phyloP scores from a whole-genome alignment of 2,888 invertebrate genomes.

The Macaria notata region DNA sequence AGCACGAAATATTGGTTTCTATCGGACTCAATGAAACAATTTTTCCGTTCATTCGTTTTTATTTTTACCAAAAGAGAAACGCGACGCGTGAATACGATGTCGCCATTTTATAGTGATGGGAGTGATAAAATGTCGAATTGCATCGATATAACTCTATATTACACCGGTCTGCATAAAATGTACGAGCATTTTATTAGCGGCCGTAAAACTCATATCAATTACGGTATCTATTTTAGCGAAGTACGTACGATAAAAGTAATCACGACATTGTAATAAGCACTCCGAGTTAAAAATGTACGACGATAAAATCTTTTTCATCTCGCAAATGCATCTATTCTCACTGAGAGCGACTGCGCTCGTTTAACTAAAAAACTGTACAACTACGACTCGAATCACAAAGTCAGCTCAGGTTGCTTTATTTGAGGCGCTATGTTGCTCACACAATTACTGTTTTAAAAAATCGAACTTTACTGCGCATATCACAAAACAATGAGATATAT shows the following conservation, averaged over 20 bases:
- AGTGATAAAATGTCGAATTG: conserved; percentile 36
- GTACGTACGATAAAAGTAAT: conserved; percentile 33
- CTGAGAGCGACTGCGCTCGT: conserved; percentile 36
- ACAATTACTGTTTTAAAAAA: conserved; percentile 5
- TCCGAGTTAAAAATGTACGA: conserved; percentile 33
- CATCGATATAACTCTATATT: conserved; percentile 36
- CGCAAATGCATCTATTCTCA: conserved; percentile 38
- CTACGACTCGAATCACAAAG: conserved; percentile 47
- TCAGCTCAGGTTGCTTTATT: conserved; percentile 39
- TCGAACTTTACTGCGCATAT: no score
- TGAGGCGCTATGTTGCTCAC: conserved; percentile 42
- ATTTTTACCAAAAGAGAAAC: conserved; percentile 35
- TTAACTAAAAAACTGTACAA: conserved; percentile 50
- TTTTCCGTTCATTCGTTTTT: conserved; percentile 42
- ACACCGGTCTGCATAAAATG: conserved; percentile 36
- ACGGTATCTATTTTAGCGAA: conserved; percentile 31
- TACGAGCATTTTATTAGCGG: conserved; percentile 32
- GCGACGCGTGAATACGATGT: conserved; percentile 31
- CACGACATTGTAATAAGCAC: conserved; percentile 35
- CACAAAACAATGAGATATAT: no score
- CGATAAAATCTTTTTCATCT: conserved; percentile 39
- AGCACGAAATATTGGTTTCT: conserved; percentile 52
- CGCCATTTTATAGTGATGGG: conserved; percentile 37
- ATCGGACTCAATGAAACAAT: conserved; percentile 56
- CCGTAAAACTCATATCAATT: conserved; percentile 38